Evolutionary conservation across 2,797 vertebrate species (phyloP).

Genomic region (Epinephelus awoara): DNA sequence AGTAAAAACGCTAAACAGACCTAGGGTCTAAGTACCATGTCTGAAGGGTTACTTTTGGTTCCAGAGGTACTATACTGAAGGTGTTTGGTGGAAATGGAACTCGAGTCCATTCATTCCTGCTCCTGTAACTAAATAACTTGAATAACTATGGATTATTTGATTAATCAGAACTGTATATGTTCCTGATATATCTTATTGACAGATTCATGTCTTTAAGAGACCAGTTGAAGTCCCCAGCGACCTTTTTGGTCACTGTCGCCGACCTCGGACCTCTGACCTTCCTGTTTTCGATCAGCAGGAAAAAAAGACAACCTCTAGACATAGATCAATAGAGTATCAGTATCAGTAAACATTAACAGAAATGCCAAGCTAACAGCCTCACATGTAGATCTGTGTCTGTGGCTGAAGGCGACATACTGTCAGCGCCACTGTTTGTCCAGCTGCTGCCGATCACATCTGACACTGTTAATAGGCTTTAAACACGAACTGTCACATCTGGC

Average conservation of each 20-base stretch:
- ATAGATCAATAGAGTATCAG: slow-evolving; percentile 13
- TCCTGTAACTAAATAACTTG: background rate
- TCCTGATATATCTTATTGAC: background rate
- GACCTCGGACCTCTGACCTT: slow-evolving; percentile 38
- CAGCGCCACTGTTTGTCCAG: slow-evolving; percentile 56
- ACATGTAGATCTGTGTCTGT: slow-evolving; percentile 13
- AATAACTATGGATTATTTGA: background rate
- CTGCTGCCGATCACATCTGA: slow-evolving; percentile 59
- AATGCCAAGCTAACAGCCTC: background rate
- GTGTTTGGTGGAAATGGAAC: no score
- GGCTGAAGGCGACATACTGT: slow-evolving; percentile 49
- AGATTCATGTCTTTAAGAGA: background rate
- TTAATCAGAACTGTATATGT: background rate
- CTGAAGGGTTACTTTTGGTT: no score
- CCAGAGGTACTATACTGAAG: no score
- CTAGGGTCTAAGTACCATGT: no score
- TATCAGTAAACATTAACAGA: background rate
- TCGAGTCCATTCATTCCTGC: no score
- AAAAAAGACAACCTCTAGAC: accelerated
- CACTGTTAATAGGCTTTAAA: slow-evolving; percentile 73
- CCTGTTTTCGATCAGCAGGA: background rate
- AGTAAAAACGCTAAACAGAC: no score
- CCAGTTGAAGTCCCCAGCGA: background rate
- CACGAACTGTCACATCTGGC: slow-evolving; percentile 66
- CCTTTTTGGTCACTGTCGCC: background rate